phyloP scores from a whole-genome alignment of 64 coral and sea anemone species.

The Montipora sp. region DNA sequence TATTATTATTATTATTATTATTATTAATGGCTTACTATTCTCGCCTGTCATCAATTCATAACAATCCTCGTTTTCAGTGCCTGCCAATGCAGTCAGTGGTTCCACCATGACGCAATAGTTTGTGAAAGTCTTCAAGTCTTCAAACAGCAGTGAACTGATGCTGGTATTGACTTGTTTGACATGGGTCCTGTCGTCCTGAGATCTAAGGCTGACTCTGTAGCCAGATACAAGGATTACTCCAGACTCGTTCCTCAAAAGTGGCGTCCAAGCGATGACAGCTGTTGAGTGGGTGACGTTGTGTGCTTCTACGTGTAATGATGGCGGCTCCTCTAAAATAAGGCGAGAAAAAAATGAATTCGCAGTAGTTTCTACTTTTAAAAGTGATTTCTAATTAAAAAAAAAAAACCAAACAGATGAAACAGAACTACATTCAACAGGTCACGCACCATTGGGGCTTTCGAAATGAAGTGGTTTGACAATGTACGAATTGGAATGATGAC shows the following conservation, averaged over 20 bases:
- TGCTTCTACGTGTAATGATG: neutral
- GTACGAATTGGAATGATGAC: too few relatives aligned
- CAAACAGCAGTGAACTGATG: neutral
- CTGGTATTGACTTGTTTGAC: neutral
- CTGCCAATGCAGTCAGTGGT: neutral
- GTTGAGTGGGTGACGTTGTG: slow-evolving; percentile 8
- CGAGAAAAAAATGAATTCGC: neutral
- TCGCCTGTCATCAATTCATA: neutral
- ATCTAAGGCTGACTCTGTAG: neutral
- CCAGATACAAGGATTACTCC: neutral
- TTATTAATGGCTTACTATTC: neutral
- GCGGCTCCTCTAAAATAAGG: neutral
- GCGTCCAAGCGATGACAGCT: slow-evolving; percentile 15
- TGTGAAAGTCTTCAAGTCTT: slow-evolving; percentile 14
- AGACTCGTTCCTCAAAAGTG: neutral
- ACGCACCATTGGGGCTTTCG: too few relatives aligned
- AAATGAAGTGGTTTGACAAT: too few relatives aligned
- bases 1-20: too few relatives aligned
- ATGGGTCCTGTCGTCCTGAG: neutral
- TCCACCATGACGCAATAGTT: slow-evolving; percentile 36
- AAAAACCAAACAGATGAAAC: too few relatives aligned
- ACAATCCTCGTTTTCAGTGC: neutral
- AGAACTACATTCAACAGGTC: neutral
- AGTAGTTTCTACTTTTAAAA: too few relatives aligned
- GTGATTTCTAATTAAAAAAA: too few relatives aligned